phyloP scores from a whole-genome alignment of 2,113 vertebrate species.

The Indri indri region DNA sequence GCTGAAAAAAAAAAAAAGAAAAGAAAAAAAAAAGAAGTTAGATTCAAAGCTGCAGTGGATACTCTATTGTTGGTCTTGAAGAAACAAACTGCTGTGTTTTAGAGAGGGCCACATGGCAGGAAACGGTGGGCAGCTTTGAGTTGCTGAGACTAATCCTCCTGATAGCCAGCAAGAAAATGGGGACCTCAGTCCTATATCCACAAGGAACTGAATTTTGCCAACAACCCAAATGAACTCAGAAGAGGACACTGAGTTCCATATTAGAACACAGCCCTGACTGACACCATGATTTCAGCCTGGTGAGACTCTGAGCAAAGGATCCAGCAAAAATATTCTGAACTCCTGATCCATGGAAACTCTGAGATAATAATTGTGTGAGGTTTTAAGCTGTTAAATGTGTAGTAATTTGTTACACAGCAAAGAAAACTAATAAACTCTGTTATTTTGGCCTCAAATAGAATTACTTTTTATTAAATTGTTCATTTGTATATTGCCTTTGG shows the following conservation, averaged over 20 bases:
- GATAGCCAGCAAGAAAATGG: not conserved
- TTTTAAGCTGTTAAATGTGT: constrained; percentile 11
- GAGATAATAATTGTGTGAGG: not conserved
- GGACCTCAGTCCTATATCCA: not conserved
- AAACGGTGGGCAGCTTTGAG: not conserved
- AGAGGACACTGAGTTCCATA: not conserved
- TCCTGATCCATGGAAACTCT: not conserved
- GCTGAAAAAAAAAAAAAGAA: too few relatives aligned
- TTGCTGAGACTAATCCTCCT: not conserved
- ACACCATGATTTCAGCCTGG: not conserved
- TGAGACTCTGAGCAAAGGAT: not conserved
- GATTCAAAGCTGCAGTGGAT: not conserved
- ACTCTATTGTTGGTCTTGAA: not conserved
- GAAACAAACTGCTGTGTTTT: not conserved
- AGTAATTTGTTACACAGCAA: not conserved
- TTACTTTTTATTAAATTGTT: not conserved
- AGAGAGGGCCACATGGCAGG: not conserved
- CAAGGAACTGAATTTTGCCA: not conserved
- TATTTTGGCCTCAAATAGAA: constrained; percentile 40
- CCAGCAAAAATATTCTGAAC: not conserved
- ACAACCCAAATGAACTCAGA: not conserved
- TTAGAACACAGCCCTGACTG: not conserved
- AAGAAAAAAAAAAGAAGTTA: too few relatives aligned
- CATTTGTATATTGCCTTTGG: constrained; percentile 29
- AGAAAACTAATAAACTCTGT: not conserved